Conservation (phyloP, 2,888 invertebrate species). For the Beris chalybata region DNA sequence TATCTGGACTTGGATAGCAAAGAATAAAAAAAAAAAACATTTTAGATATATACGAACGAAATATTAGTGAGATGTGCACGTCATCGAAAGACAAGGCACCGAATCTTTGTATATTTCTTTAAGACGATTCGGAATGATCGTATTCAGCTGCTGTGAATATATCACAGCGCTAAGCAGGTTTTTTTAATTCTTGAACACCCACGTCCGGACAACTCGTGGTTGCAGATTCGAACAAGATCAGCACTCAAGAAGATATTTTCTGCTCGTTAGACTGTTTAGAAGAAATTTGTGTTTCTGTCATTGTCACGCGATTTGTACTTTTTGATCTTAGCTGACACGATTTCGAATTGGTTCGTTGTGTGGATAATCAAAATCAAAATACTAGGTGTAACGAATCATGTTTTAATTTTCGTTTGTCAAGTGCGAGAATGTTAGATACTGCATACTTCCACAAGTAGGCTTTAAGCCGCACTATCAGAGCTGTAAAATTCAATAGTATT, state of each 20-base stretch:
- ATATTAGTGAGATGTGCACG: constrained; percentile 17
- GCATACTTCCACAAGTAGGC: too few species aligned
- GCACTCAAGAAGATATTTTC: background rate
- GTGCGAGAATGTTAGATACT: background rate
- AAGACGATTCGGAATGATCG: background rate
- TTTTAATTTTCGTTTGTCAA: background rate
- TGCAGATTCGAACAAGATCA: constrained; percentile 1
- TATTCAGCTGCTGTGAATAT: constrained; percentile 26
- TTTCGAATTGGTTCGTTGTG: constrained; percentile 5
- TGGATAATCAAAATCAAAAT: constrained; percentile 3
- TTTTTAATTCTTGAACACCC: constrained; percentile 18
- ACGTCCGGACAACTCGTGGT: background rate
- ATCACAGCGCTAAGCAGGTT: constrained; percentile 20
- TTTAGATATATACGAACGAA: background rate
- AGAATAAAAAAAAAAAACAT: too few species aligned
- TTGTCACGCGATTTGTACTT: constrained; percentile 27
- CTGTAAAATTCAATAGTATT: too few species aligned
- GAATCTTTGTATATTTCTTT: constrained; percentile 2
- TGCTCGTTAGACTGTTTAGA: constrained; percentile 16
- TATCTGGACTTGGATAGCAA: too few species aligned
- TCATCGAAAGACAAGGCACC: constrained; percentile 17
- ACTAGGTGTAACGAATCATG: background rate
- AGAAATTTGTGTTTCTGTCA: constrained; percentile 28
- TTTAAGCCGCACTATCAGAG: too few species aligned
- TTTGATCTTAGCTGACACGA: constrained; percentile 25